Conservation (phyloP, 2,113 vertebrate genomes). For the Triplophysa rosa region DNA sequence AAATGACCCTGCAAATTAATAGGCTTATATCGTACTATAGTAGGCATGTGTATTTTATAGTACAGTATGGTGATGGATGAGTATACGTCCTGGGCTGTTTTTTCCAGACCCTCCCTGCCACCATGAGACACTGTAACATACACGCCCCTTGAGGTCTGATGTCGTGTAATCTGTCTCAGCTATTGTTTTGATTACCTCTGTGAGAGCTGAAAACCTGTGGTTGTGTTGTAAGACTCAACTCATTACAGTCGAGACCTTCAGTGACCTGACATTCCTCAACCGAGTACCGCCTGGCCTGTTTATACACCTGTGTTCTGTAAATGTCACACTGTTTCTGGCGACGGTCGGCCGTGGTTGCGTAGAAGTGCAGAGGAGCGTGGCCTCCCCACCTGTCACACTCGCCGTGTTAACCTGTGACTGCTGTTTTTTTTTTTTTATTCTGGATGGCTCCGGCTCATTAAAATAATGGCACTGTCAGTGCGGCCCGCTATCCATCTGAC, state of each 20-base stretch:
- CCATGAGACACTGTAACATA: conserved; percentile 63
- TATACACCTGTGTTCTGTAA: conserved; percentile 57
- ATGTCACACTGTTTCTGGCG: conserved; percentile 63
- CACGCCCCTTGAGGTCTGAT: conserved; percentile 44
- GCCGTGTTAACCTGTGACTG: conserved; percentile 64
- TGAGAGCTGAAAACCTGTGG: neutral
- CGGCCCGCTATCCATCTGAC: neutral
- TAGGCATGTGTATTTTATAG: no score
- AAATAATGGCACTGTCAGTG: conserved; percentile 70
- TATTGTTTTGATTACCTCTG: conserved; percentile 8
- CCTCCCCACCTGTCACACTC: conserved; percentile 58
- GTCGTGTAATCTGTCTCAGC: neutral
- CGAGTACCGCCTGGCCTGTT: conserved; percentile 46
- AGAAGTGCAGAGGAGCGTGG: conserved; percentile 41
- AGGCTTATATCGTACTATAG: no score
- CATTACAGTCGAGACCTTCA: conserved; percentile 53
- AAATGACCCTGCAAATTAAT: no score
- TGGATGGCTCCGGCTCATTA: conserved; percentile 68
- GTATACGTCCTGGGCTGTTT: neutral
- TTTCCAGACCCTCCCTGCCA: conserved; percentile 38
- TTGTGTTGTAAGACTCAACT: conserved; percentile 47
- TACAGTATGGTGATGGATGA: no score
- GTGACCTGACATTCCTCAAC: conserved; percentile 56
- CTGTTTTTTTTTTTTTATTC: conserved; percentile 32
- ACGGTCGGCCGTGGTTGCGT: conserved; percentile 40